Base-by-base conservation (phyloP, 2,797 vertebrate species). In the Fringilla coelebs region DNA sequence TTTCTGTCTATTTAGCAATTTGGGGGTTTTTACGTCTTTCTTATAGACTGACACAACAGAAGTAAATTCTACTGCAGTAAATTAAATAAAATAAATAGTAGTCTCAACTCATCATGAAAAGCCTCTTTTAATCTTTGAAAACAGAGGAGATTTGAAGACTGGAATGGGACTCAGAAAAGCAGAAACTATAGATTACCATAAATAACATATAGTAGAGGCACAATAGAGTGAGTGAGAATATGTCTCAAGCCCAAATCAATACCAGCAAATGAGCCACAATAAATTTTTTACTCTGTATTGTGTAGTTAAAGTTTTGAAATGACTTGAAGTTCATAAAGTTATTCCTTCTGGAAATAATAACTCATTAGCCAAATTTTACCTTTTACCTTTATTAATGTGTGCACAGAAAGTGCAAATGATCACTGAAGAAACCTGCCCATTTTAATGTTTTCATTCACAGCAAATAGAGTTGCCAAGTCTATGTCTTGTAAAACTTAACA, bases 401-500 rank as follows among this genome's bases (percentile, higher is more conserved):
- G 12, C 45, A 54, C 14, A 76, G 36, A 73, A 88, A 67, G 34
- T 36, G 36, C 8, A 74, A 85, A 84, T 48, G 12, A 60, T 67
- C 46, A 46, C 14, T 41, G 63, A 76, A 66, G 19, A 71, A 76
- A 57, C 13, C 34, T 76, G 32, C 19, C 45, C 52, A 57, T 90
- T 46, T 73, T 67, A 25, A 36, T 31, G 14, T 48, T 91, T 71
- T 49, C 41, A 46, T 84, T 75, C 57, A 66, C 46, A 60, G 32
- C 19, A 38, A 85, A 79, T 31, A 48, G 46, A 80, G 40, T 68
- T 91, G 40, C 46, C 55, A 81, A 86, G 43, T 34, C 60, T 70
- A 4, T 49, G 43, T 62, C 66, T 73, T 89, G 22, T 86, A 90
- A 95, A 94, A 94, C 13, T 77, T 88, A 86, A 68, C 34, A 91